A percentile compares a stretch with the other conserved stretches of the same genome.
Evolutionary conservation across 2,888 invertebrate species (phyloP).

Genomic region (Harpagoxenus sublaevis): DNA sequence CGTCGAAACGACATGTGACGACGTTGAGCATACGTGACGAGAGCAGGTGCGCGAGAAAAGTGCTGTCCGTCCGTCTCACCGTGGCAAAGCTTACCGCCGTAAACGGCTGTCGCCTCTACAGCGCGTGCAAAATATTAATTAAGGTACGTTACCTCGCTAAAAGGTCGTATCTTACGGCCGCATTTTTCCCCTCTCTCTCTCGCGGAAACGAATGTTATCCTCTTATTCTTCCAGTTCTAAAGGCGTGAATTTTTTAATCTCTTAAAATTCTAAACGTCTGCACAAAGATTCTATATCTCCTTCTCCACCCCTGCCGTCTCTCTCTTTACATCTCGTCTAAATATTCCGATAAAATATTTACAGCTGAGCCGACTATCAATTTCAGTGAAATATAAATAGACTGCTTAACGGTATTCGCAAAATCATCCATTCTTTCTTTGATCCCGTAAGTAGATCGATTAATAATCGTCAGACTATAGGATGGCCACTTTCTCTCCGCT

Average conservation of each 20-base stretch:
- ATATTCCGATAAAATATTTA: not conserved
- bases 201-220: conserved; percentile 4
- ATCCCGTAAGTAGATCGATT: conserved; percentile 51
- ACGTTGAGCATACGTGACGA: conserved; percentile 65
- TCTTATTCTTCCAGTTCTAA: not conserved
- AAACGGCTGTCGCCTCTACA: conserved; percentile 46
- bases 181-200: not conserved
- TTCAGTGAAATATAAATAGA: conserved; percentile 22
- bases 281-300: not conserved
- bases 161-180: conserved; percentile 32
- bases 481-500: conserved; percentile 14
- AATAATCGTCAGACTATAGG: conserved; percentile 55
- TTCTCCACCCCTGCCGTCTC: not conserved
- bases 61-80: conserved; percentile 10
- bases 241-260: conserved; percentile 2
- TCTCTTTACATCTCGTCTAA: not conserved
- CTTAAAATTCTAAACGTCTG: not conserved
- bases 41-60: conserved; percentile 59
- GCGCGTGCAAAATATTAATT: conserved; percentile 52
- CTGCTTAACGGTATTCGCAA: conserved; percentile 39
- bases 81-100: conserved; percentile 12
- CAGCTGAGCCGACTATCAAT: conserved; percentile 30
- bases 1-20: conserved; percentile 54
- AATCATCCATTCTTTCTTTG: conserved; percentile 34
- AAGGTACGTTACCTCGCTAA: conserved; percentile 53